Evolutionary conservation across 2,797 vertebrate genomes (phyloP).

Genomic region (Scyliorhinus canicula): DNA sequence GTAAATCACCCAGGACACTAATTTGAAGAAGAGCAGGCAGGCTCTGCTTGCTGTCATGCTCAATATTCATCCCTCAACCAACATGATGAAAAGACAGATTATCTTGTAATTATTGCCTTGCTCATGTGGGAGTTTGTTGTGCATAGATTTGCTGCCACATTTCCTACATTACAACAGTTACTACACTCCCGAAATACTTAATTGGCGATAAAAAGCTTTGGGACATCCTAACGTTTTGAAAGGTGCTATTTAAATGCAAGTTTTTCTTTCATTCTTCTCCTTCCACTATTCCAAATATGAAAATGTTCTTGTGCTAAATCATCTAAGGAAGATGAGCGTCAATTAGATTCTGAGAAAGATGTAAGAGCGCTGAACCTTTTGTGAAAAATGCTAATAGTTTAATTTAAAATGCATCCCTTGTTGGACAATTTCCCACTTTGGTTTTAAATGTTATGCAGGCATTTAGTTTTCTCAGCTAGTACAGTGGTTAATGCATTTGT

Average conservation of each 20-base stretch:
- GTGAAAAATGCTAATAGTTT: background rate
- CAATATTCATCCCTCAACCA: background rate
- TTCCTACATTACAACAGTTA: background rate
- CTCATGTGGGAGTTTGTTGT: background rate
- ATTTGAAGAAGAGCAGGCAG: background rate
- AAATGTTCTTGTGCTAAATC: background rate
- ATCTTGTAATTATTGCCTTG: background rate
- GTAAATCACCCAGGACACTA: background rate
- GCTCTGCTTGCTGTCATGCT: background rate
- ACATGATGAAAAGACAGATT: background rate
- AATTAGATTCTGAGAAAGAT: background rate
- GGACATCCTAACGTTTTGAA: background rate
- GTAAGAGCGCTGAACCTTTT: background rate
- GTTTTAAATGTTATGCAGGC: background rate
- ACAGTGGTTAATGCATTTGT: background rate
- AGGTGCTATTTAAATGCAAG: background rate
- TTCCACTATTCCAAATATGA: background rate
- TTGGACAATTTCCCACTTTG: background rate
- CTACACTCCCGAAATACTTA: background rate
- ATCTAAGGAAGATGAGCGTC: background rate
- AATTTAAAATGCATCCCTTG: slow-evolving; percentile 11
- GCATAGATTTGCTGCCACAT: background rate
- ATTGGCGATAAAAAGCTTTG: background rate
- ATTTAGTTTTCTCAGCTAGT: slow-evolving; percentile 1
- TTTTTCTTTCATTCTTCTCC: background rate